Percentiles rank a stretch among this genome's conserved stretches.
phyloP scores from a whole-genome alignment of 2,113 vertebrate genomes.

The Pelodiscus sinensis region DNA sequence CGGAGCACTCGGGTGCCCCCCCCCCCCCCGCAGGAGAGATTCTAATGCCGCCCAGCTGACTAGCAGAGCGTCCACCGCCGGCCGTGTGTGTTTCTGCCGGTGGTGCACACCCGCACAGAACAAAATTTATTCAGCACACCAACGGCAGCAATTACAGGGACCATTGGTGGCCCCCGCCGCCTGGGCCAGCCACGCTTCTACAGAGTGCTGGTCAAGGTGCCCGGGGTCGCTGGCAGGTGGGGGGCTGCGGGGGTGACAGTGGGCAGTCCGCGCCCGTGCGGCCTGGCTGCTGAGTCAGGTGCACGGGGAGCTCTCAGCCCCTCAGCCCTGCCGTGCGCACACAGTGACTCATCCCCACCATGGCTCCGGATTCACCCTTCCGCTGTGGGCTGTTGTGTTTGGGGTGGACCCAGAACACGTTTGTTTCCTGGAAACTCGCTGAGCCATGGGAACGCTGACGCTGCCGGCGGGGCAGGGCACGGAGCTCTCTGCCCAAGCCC shows the following conservation, averaged over 20 bases:
- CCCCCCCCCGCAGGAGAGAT: too few species aligned
- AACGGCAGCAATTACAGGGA: too few species aligned
- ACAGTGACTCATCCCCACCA: neutral
- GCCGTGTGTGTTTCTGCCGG: too few species aligned
- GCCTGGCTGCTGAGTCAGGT: neutral
- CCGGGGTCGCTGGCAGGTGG: neutral
- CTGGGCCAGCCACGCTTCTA: neutral
- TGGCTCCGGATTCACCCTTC: neutral
- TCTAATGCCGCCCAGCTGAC: too few species aligned
- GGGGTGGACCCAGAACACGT: neutral
- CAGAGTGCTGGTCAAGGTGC: neutral
- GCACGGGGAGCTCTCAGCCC: neutral
- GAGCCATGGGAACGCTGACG: neutral
- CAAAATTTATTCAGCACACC: too few species aligned
- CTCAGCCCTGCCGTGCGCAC: rapidly evolving
- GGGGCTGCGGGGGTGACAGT: neutral
- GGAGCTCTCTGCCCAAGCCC: neutral
- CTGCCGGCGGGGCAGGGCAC: neutral
- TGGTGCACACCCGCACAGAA: too few species aligned
- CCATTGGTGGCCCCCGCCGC: neutral
- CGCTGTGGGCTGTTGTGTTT: neutral
- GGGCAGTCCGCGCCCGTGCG: neutral
- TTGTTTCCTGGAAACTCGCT: neutral
- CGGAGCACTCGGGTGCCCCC: too few species aligned
- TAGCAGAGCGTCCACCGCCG: too few species aligned